These are phyloP conservation scores for Gambusia affinis DNA, from an alignment of 2,113 vertebrate genomes.

Conservation along the genomic window DNA sequence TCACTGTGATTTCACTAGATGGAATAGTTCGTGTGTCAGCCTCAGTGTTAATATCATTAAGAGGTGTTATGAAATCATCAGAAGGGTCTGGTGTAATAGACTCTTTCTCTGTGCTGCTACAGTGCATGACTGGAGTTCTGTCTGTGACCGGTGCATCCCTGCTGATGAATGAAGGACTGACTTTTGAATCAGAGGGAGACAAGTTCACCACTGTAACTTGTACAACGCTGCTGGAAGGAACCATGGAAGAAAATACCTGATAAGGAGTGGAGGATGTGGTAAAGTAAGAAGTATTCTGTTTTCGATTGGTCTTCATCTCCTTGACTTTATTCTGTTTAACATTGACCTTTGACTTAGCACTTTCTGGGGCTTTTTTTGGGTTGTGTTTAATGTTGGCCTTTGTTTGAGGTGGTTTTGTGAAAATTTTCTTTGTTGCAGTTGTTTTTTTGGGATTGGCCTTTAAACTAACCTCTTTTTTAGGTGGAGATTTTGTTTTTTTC, in stretches of 20 bases:
- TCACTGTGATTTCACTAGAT: conserved; percentile 33
- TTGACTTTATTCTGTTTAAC: conserved; percentile 28
- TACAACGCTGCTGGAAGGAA: conserved; percentile 13
- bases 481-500: conserved; percentile 11
- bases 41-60: conserved; percentile 23
- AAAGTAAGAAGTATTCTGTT: conserved; percentile 34
- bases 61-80: conserved; percentile 22
- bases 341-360: conserved; percentile 17
- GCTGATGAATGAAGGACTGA: conserved; percentile 32
- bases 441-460: conserved; percentile 39
- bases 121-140: conserved; percentile 37
- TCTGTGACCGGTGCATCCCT: conserved; percentile 22
- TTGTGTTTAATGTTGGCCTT: conserved; percentile 41
- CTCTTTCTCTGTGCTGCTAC: conserved; percentile 2
- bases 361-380: conserved; percentile 35
- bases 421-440: conserved; percentile 27
- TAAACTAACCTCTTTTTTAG: conserved; percentile 33
- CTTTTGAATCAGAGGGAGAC: conserved; percentile 20
- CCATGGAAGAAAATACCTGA: conserved; percentile 28
- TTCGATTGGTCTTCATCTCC: conserved; percentile 34
- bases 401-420: conserved; percentile 33
- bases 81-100: conserved; percentile 16
- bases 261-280: conserved; percentile 19
- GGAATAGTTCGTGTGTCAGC: conserved; percentile 27
- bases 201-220: conserved; percentile 33